These are phyloP conservation scores for Mesopsocus fuscifrons DNA, from an alignment of 2,888 invertebrate species.

Conservation along the genomic window DNA sequence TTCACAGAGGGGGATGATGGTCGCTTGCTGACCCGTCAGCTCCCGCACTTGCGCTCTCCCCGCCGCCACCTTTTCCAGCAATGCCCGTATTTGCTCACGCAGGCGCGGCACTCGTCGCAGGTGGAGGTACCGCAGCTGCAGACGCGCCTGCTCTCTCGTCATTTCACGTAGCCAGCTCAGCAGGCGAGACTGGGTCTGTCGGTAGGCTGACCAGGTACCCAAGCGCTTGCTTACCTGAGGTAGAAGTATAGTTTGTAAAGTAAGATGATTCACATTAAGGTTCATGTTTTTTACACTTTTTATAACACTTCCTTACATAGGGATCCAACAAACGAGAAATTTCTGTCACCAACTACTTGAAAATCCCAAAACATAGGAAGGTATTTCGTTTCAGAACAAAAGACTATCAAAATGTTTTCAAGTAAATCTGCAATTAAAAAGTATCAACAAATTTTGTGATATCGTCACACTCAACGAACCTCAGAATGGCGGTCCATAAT, in stretches of 20 bases:
- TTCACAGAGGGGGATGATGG: conserved; percentile 49
- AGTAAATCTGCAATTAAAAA: too few species aligned
- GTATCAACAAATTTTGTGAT: too few species aligned
- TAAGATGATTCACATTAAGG: too few species aligned
- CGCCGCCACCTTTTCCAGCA: conserved; percentile 45
- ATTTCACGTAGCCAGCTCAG: conserved; percentile 63
- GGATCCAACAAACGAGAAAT: too few species aligned
- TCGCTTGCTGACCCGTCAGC: conserved; percentile 42
- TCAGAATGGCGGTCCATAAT: conserved; percentile 61
- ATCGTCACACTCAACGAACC: too few species aligned
- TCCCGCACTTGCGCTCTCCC: conserved; percentile 45
- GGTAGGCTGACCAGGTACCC: conserved; percentile 58
- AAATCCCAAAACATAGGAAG: too few species aligned
- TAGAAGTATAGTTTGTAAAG: too few species aligned
- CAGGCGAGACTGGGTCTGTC: conserved; percentile 45
- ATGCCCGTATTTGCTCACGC: conserved; percentile 20
- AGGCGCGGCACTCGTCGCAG: conserved; percentile 53
- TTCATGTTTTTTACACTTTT: too few species aligned
- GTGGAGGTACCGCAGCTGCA: conserved; percentile 65
- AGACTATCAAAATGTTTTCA: too few species aligned
- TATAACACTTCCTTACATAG: too few species aligned
- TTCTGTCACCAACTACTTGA: too few species aligned
- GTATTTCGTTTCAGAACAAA: too few species aligned
- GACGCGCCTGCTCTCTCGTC: conserved; percentile 54
- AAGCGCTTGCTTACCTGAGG: conserved; percentile 39